A percentile compares a stretch with the other conserved stretches of the same genome.
These are phyloP conservation scores for Actinia tenebrosa DNA, from an alignment of 64 coral and sea anemone species.

Conservation along the genomic window DNA sequence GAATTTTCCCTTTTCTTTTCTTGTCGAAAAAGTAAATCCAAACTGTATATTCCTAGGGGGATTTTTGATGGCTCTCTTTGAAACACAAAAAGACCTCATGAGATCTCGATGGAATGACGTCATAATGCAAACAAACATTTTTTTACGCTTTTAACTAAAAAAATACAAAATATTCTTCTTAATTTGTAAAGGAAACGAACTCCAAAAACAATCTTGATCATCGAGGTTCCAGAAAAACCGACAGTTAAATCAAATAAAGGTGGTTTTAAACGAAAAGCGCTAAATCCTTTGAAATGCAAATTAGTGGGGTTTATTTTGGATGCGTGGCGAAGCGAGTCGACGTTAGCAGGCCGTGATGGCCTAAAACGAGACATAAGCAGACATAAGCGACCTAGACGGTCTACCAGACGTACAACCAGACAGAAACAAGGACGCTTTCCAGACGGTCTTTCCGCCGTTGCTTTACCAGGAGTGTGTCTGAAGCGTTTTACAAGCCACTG, in stretches of 20 bases:
- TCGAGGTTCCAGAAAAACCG: not conserved
- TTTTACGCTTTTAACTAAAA: not conserved
- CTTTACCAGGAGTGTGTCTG: conserved; percentile 12
- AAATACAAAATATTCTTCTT: not conserved
- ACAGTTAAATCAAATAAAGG: not conserved
- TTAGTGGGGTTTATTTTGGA: conserved; percentile 20
- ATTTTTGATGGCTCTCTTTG: not conserved
- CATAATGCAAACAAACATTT: not conserved
- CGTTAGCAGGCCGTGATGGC: conserved; percentile 11
- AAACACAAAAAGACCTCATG: not conserved
- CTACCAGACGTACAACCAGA: conserved; percentile 34
- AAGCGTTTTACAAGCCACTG: conserved; percentile 20
- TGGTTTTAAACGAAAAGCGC: not conserved
- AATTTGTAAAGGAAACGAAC: not conserved
- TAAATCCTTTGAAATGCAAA: conserved; percentile 12
- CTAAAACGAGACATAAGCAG: conserved; percentile 42
- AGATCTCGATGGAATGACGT: not conserved
- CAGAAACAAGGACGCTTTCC: conserved; percentile 35
- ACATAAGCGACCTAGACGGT: conserved; percentile 32
- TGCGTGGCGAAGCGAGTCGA: conserved; percentile 20
- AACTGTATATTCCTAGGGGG: not conserved
- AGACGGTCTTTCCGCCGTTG: conserved; percentile 34
- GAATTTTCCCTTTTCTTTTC: not conserved
- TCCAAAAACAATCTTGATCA: not conserved
- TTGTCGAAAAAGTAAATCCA: not conserved